Conservation (phyloP, 2,888 invertebrate species). For the Caenorhabditis virilis region DNA sequence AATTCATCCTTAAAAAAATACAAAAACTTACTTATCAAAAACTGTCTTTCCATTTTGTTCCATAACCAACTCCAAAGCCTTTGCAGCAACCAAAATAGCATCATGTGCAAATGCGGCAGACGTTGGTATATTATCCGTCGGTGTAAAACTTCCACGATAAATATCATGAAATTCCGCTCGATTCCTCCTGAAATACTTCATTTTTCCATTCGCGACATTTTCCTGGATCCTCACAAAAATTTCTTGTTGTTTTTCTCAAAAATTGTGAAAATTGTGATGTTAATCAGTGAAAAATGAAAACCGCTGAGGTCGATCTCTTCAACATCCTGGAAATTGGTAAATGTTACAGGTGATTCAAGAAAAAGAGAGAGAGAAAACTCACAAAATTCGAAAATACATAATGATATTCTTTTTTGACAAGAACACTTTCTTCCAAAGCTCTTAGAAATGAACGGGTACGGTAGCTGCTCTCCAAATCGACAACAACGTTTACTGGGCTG, state of each 20-base stretch:
- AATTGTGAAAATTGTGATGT: conserved; percentile 52
- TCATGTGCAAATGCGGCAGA: conserved; percentile 57
- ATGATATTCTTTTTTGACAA: conserved; percentile 54
- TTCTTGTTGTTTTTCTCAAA: conserved; percentile 45
- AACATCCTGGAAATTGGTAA: conserved; percentile 36
- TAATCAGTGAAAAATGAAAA: conserved; percentile 54
- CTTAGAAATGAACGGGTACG: conserved; percentile 44
- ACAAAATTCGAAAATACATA: conserved; percentile 59
- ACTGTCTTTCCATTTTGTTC: conserved; percentile 36
- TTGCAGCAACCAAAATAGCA: conserved; percentile 53
- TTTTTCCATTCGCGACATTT: too few relatives aligned
- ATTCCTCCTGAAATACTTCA: conserved; percentile 43
- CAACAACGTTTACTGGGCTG: conserved; percentile 52
- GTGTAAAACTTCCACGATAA: conserved; percentile 36
- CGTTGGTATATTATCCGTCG: conserved; percentile 29
- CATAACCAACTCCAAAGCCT: conserved; percentile 41
- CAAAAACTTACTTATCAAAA: conserved; percentile 42
- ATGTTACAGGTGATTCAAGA: neutral
- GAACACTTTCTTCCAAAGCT: conserved; percentile 52
- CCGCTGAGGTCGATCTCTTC: conserved; percentile 47
- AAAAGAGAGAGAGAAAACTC: conserved; percentile 4
- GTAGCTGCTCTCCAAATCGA: conserved; percentile 52
- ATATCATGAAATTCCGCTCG: conserved; percentile 40
- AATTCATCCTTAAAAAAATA: too few relatives aligned
- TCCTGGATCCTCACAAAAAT: conserved; percentile 51